Evolutionary conservation across 2,113 vertebrate species (phyloP), one percentile per base, ranked within the genome.

Genomic region (Mugil cephalus): DNA sequence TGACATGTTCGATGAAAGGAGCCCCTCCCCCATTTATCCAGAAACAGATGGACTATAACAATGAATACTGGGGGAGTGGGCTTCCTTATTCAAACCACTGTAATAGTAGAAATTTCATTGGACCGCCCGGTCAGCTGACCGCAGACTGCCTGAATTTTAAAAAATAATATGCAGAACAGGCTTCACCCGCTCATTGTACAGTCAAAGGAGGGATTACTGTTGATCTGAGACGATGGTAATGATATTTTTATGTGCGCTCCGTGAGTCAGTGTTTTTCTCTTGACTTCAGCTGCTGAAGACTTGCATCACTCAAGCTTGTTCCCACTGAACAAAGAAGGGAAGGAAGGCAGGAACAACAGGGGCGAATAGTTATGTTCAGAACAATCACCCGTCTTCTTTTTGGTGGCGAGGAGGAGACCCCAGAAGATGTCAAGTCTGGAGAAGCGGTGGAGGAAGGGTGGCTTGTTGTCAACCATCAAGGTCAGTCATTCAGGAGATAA

Each of bases 381-480:
- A 95, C 94, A 6, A 83, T 99, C 66, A 92, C 93, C 70, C 95
- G 93, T 80, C 92, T 99, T 83, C 93, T 99, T 86, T 98, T 98
- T 87, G 95, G 95, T 0, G 89, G 90, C 12, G 90, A 89, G 36
- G 87, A 88, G 50, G 82, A 90, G 35, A 38, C 72, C 0, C 48
- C 88, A 0, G 89, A 94, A 72, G 92, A 93, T 52, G 56, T 93
- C 8, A 92, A 83, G 72, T 88, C 94, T 82, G 92, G 93, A 54
- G 92, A 96, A 46, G 94, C 89, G 24, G 92, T 95, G 59, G 97
- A 97, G 47, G 96, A 98, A 71, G 97, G 93, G 1, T 99, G 97
- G 97, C 94, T 97, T 21, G 95, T 98, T 55, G 95, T 99, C 77
- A 94, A 91, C 74, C 92, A 96, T 82, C 93, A 93, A 87, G 97